These are phyloP conservation scores for Anadara kagoshimensis DNA, from an alignment of 1,140 invertebrate genomes.

Conservation along the genomic window DNA sequence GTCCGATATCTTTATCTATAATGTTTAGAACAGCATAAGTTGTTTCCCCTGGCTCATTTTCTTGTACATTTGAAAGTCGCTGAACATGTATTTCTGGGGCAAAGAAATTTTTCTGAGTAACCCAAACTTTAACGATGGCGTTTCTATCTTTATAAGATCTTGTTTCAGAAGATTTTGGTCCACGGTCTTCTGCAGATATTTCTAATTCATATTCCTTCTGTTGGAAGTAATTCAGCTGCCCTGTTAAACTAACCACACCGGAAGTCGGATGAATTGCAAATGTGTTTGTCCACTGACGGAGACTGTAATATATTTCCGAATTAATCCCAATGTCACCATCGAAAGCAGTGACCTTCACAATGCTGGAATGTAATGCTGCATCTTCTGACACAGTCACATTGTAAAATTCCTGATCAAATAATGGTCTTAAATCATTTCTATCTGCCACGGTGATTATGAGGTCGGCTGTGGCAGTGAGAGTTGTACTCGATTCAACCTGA, in stretches of 20 bases:
- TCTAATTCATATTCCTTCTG: constrained; percentile 80
- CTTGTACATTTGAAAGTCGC: constrained; percentile 80
- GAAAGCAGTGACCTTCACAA: constrained; percentile 82
- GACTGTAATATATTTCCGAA: constrained; percentile 97
- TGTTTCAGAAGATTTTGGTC: constrained; percentile 78
- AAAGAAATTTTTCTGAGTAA: constrained; percentile 90
- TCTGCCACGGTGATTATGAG: constrained; percentile 89
- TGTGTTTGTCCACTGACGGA: constrained; percentile 85
- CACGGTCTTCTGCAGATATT: constrained; percentile 89
- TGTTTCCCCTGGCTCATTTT: constrained; percentile 81
- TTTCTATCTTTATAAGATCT: constrained; percentile 77
- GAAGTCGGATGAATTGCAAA: constrained; percentile 95
- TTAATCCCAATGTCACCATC: constrained; percentile 96
- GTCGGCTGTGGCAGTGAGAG: constrained; percentile 82
- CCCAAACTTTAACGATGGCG: constrained; percentile 85
- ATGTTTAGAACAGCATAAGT: constrained; percentile 90
- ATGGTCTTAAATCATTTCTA: constrained; percentile 92
- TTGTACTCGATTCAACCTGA: constrained; percentile 71
- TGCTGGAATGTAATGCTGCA: constrained; percentile 83
- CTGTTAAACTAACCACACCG: constrained; percentile 89
- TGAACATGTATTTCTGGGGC: constrained; percentile 87
- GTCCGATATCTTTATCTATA: constrained; percentile 86
- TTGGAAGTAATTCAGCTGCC: constrained; percentile 77
- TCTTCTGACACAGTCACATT: constrained; percentile 92
- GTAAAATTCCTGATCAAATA: constrained; percentile 92